These are phyloP conservation scores for Sympetrum striolatum DNA, from an alignment of 2,888 invertebrate species.

Conservation along the genomic window DNA sequence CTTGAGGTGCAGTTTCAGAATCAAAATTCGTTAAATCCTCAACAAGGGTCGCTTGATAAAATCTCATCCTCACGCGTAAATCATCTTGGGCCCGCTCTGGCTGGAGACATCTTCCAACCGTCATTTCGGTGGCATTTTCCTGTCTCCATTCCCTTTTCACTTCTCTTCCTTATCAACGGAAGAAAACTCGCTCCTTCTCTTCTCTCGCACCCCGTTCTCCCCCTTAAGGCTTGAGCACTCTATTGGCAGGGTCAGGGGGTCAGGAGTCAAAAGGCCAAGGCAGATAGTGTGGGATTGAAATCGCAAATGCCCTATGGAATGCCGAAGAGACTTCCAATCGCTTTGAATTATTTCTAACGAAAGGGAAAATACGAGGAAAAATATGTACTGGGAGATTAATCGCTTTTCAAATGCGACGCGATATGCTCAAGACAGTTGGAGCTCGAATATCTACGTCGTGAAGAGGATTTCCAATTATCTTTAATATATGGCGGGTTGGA, in stretches of 20 bases:
- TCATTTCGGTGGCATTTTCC: neutral
- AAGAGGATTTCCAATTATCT: too few relatives aligned
- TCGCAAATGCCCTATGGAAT: neutral
- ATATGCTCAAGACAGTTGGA: too few relatives aligned
- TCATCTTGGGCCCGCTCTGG: too few relatives aligned
- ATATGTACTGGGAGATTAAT: neutral
- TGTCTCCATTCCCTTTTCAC: neutral
- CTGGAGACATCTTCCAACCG: too few relatives aligned
- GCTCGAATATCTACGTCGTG: too few relatives aligned
- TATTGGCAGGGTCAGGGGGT: neutral
- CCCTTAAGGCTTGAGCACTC: neutral
- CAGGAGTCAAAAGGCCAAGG: neutral
- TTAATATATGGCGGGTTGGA: too few relatives aligned
- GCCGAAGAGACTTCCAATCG: neutral
- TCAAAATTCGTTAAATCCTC: too few relatives aligned
- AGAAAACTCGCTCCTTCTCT: neutral
- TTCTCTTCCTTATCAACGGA: neutral
- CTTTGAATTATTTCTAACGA: neutral
- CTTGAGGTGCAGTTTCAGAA: too few relatives aligned
- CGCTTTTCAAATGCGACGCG: neutral
- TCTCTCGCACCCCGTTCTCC: neutral
- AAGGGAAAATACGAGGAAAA: neutral
- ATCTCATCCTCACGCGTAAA: too few relatives aligned
- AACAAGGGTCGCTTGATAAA: too few relatives aligned
- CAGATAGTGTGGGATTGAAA: neutral